Percentiles rank a stretch among this genome's conserved stretches.
Conservation (phyloP, 2,888 invertebrate species). For the Seladonia tumulorum region DNA sequence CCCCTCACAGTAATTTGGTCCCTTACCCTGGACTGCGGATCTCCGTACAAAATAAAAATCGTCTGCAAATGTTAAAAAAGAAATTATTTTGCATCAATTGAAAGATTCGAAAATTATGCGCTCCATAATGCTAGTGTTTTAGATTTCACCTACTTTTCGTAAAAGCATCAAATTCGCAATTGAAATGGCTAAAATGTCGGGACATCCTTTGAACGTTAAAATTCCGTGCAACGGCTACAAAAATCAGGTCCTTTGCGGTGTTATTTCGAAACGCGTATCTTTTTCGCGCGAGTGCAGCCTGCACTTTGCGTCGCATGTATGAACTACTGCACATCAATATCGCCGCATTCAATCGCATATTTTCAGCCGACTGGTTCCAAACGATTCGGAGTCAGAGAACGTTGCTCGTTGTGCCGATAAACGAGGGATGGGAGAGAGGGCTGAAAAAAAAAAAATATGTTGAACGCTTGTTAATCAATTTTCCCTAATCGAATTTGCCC, state of each 20-base stretch:
- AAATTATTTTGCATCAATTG: no score
- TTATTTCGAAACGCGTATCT: neutral
- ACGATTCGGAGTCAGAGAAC: neutral
- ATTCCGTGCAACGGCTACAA: neutral
- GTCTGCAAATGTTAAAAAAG: no score
- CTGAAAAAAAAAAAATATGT: neutral
- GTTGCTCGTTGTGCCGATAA: neutral
- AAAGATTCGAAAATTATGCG: no score
- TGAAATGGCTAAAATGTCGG: neutral
- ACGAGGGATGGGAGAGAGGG: neutral
- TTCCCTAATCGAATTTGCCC: neutral
- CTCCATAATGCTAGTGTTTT: no score
- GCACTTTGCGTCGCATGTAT: neutral
- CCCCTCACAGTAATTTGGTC: no score
- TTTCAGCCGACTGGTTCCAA: neutral
- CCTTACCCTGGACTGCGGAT: no score
- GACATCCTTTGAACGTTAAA: neutral
- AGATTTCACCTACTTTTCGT: no score
- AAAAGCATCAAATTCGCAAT: no score
- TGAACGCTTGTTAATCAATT: constrained; percentile 22
- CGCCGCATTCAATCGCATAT: neutral
- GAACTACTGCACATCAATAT: neutral
- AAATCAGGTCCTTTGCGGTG: neutral
- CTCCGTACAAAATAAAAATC: no score
- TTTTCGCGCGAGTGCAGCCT: neutral